These are phyloP conservation scores for Phycodurus eques DNA, from an alignment of 2,113 vertebrate genomes.

Conservation along the genomic window DNA sequence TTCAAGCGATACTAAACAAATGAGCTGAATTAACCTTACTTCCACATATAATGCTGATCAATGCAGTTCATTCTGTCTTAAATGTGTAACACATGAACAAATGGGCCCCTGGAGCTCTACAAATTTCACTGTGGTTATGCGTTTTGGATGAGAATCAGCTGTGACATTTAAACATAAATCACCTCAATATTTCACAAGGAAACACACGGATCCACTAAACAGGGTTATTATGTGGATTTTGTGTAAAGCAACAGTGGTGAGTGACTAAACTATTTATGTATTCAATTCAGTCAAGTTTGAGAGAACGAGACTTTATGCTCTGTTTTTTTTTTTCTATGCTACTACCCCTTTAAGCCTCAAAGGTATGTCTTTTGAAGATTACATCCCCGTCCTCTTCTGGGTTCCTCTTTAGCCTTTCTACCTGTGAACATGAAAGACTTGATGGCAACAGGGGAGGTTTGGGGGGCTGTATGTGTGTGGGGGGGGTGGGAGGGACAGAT, in stretches of 20 bases:
- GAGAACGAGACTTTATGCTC: slow-evolving; percentile 44
- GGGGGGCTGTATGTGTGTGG: slow-evolving; percentile 36
- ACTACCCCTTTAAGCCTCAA: slow-evolving; percentile 64
- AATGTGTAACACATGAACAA: slow-evolving; percentile 46
- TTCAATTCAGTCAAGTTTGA: slow-evolving; percentile 22
- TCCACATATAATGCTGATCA: slow-evolving; percentile 32
- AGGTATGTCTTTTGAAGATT: slow-evolving; percentile 69
- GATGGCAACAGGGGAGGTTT: slow-evolving; percentile 29
- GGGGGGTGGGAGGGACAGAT: slow-evolving; percentile 58
- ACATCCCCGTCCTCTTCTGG: slow-evolving; percentile 47
- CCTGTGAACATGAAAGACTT: slow-evolving; percentile 66
- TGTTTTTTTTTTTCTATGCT: slow-evolving; percentile 59
- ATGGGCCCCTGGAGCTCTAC: slow-evolving; percentile 47
- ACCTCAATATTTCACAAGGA: slow-evolving; percentile 40
- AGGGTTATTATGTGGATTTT: slow-evolving; percentile 25
- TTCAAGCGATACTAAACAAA: slow-evolving; percentile 20
- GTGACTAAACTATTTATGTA: slow-evolving; percentile 48
- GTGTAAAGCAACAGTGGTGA: slow-evolving; percentile 29
- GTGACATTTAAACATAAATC: slow-evolving; percentile 52
- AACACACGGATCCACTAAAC: slow-evolving; percentile 35
- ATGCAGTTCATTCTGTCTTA: slow-evolving; percentile 27
- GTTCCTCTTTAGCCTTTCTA: slow-evolving; percentile 58
- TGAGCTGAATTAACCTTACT: slow-evolving; percentile 44
- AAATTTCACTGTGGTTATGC: slow-evolving; percentile 37
- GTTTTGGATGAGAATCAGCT: slow-evolving; percentile 54